Evolutionary conservation across 2,797 vertebrate genomes (phyloP).

Genomic region (Prunella strophiata): DNA sequence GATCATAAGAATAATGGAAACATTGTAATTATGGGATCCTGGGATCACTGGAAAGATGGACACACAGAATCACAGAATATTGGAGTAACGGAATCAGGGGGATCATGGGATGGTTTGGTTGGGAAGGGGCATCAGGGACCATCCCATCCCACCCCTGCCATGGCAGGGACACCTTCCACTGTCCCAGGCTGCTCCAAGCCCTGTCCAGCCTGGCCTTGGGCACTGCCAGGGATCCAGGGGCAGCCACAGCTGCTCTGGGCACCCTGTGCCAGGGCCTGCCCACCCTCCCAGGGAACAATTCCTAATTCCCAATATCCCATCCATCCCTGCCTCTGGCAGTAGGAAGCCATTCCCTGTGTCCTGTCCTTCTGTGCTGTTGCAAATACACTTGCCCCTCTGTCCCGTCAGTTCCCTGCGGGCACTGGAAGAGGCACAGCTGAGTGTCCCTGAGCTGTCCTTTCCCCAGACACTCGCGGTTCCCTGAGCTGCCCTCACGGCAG

Average conservation of each 20-base stretch:
- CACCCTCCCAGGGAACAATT: neutral
- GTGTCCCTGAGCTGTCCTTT: neutral
- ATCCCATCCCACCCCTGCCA: neutral
- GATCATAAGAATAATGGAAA: neutral
- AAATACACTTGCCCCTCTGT: too few relatives aligned
- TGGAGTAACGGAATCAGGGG: neutral
- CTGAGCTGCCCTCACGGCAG: accelerated
- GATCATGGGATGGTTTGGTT: neutral
- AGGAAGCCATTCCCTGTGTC: neutral
- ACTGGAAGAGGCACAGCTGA: neutral
- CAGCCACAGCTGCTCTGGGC: neutral
- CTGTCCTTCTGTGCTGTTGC: neutral
- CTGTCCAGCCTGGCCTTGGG: accelerated
- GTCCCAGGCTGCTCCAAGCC: accelerated
- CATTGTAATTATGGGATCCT: neutral
- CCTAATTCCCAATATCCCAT: neutral
- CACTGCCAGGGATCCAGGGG: neutral
- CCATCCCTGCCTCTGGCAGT: accelerated
- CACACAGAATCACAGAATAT: neutral
- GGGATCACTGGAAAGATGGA: neutral
- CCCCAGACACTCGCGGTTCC: neutral
- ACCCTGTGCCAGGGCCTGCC: neutral
- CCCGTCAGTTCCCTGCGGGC: neutral
- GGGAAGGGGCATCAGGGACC: too few relatives aligned
- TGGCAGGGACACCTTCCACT: neutral